Base-by-base conservation (phyloP, 2,888 invertebrate genomes). In the Eumacrocentrus americanus region DNA sequence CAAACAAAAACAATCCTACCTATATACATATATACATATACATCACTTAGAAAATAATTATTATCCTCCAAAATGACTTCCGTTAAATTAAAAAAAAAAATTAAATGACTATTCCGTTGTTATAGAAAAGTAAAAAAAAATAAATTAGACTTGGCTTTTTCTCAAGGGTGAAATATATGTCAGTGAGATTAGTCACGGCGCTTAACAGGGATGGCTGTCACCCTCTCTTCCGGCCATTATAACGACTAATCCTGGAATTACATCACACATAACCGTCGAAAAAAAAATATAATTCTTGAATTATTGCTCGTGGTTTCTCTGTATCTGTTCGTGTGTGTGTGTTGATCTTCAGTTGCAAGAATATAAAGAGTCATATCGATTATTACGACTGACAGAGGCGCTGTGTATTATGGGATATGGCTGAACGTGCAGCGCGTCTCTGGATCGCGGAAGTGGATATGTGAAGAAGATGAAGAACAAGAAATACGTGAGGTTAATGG, bases 181-280 rank as follows among this genome's bases (percentile, higher is more conserved):
- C 12, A 46, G 1, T 12, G 40, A 61, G 40, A 67, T 68, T 64
- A 56, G 68, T 67, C 60, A 66, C 67, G 68, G 58, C 59, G 65
- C 64, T 68, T 65, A 64, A 47, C 51, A 40, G 48, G 55, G 60
- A 9, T 29, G 38, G 25, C 20, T 25, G 38, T 64, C 58, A 58
- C 61, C 58, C 56, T 62, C 56, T 57, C 50, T 61, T 60, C 61
- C 22, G 58, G 44, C 47, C 46, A 50, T 64, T 63, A 51, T 44
- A 14, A 52, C 38, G 11, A 35, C 40, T 62, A 64, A 62, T 66
- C 62, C 57, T 35, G 23, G 59, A 54, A 53, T 66, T 54, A 62
- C 54, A 53, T 46, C 23, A 42, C 42, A 18, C 20, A 44, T 38
- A 25, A 50, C 55, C 51, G 29, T 60, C 22, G 48, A 37, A 40